Base-by-base conservation (phyloP, 2,113 vertebrate species). In the Eudorcas thomsonii region DNA sequence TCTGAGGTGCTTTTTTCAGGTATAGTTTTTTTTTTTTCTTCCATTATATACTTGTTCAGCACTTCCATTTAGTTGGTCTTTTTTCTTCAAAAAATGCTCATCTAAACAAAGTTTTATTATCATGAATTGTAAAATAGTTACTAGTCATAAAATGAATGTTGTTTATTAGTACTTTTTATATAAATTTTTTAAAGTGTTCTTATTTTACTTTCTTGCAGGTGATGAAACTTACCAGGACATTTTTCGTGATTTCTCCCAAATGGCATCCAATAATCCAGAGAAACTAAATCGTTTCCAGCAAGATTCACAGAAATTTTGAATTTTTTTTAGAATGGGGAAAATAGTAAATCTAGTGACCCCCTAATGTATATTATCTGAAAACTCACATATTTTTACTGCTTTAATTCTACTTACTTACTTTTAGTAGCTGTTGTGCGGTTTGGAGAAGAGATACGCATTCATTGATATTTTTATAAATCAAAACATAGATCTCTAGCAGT, bases 181-280 rank as follows among this genome's bases (percentile, higher is more conserved):
- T 93, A 77, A 2, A 81, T 90, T 94, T 95, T 93, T 91, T 71
- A 96, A 48, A 43, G 1, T 98, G 92, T 98, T 60, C 60, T 77
- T 98, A 80, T 98, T 97, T 96, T 98, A 93, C 97, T 98, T 91
- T 93, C 43, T 77, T 96, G 78, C 99, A 99, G 99, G 99, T 97
- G 99, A 99, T 92, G 99, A 99, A 99, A 99, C 99, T 77, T 99
- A 99, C 98, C 99, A 99, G 98, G 99, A 99, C 98, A 99, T 99
- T 98, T 99, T 99, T 98, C 99, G 99, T 98, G 99, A 99, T 98
- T 99, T 99, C 98, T 99, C 99, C 91, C 99, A 99, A 98, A 99
- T 99, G 99, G 99, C 99, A n/a, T 99, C 99, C 92, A 99, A 99
- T 92, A 99, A 99, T 98, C 99, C 99, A 10, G 99, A 99, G 96